These are phyloP conservation scores for Pelecanoides urinatrix DNA, from an alignment of 2,113 vertebrate species.

Conservation along the genomic window DNA sequence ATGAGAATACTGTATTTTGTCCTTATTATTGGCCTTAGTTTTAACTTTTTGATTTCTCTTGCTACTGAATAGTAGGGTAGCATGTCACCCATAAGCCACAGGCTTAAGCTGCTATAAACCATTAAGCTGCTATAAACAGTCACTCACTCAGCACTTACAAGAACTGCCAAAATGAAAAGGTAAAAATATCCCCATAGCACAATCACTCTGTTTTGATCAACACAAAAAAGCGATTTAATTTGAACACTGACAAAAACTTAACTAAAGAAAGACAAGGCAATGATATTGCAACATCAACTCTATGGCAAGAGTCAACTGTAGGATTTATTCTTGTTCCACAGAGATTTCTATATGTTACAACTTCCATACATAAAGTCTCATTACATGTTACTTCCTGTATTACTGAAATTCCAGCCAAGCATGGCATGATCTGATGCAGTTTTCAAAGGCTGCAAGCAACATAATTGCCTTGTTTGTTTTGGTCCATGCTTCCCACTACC, in stretches of 20 bases:
- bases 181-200: neutral
- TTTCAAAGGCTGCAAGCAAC: neutral
- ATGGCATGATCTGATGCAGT: accelerated
- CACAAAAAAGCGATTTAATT: neutral
- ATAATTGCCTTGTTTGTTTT: neutral
- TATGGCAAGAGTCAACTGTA: neutral
- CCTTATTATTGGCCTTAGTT: neutral
- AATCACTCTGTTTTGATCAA: accelerated
- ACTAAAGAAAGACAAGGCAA: neutral
- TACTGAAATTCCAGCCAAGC: neutral
- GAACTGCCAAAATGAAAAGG: neutral
- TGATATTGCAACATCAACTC: neutral
- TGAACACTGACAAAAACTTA: neutral
- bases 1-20: neutral
- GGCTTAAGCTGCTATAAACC: constrained; percentile 4
- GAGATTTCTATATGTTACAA: accelerated
- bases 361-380: neutral
- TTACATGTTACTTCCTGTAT: neutral
- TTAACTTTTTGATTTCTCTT: neutral
- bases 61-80: neutral
- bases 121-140: constrained; percentile 2
- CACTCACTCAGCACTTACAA: neutral
- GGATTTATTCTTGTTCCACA: neutral
- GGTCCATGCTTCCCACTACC: neutral
- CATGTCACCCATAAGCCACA: neutral